phyloP scores from a whole-genome alignment of 2,113 vertebrate species.

The Alaudala cheleensis region DNA sequence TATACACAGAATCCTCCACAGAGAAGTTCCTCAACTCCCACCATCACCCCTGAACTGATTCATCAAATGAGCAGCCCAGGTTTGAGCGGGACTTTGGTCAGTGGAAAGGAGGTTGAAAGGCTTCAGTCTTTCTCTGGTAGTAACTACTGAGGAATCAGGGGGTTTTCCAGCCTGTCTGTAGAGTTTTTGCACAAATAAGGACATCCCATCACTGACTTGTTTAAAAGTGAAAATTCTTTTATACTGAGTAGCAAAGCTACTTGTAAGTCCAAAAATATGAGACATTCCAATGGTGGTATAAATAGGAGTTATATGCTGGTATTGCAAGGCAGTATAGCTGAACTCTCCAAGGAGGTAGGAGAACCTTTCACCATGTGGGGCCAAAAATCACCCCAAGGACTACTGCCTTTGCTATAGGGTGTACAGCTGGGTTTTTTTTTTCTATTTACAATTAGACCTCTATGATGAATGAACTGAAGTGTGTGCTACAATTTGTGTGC shows the following conservation, averaged over 20 bases:
- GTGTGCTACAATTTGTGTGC: background rate
- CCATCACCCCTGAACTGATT: fast-evolving
- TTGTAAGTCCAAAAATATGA: background rate
- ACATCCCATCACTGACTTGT: background rate
- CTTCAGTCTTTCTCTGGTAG: background rate
- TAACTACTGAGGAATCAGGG: background rate
- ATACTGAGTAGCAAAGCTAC: background rate
- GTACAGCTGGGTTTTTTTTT: background rate
- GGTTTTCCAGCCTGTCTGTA: background rate
- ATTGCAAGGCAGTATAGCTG: background rate
- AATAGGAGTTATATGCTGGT: background rate
- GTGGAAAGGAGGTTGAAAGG: background rate
- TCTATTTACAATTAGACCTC: background rate
- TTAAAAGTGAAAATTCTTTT: background rate
- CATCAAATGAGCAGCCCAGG: background rate
- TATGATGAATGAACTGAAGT: background rate
- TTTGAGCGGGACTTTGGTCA: background rate
- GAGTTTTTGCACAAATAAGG: background rate
- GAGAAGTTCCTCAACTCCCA: background rate
- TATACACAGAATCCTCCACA: background rate
- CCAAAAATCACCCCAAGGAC: background rate
- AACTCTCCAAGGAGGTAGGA: background rate
- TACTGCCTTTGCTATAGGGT: background rate
- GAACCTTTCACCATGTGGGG: background rate
- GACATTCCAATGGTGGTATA: background rate